These are phyloP conservation scores for Parnassius orleans DNA, from an alignment of 2,888 invertebrate species.

Conservation along the genomic window DNA sequence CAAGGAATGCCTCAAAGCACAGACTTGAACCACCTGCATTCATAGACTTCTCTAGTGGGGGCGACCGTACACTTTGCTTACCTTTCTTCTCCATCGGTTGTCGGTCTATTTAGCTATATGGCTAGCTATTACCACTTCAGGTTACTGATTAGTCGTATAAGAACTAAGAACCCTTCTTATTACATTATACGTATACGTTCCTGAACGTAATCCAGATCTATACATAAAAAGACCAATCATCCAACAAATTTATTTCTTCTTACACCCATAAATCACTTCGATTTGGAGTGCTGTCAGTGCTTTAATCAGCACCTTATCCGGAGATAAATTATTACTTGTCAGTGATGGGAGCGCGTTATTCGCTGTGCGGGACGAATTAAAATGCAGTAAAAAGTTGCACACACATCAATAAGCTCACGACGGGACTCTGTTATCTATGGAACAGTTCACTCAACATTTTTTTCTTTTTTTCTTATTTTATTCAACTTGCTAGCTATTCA, in stretches of 20 bases:
- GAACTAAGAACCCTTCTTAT: too few species aligned
- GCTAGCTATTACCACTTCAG: too few species aligned
- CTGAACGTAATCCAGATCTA: neutral
- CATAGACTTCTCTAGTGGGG: too few species aligned
- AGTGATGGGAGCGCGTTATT: constrained; percentile 18
- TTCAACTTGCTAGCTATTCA: neutral
- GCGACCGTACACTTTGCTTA: too few species aligned
- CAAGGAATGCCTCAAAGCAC: too few species aligned
- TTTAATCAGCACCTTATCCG: constrained; percentile 26
- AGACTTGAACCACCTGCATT: too few species aligned
- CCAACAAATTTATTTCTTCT: constrained; percentile 1
- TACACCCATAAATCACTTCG: constrained; percentile 22
- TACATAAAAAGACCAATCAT: constrained; percentile 8
- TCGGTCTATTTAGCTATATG: too few species aligned
- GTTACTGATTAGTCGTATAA: too few species aligned
- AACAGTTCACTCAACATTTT: constrained; percentile 5
- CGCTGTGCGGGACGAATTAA: constrained; percentile 12
- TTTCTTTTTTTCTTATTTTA: constrained; percentile 1
- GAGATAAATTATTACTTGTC: constrained; percentile 24
- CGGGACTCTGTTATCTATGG: constrained; percentile 9
- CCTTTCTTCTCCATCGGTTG: too few species aligned
- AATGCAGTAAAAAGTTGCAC: constrained; percentile 13
- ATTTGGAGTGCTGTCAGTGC: constrained; percentile 25
- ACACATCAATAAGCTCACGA: constrained; percentile 3
- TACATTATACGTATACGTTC: too few species aligned